phyloP scores from a whole-genome alignment of 2,113 vertebrate species.

The Vulpes vulpes region DNA sequence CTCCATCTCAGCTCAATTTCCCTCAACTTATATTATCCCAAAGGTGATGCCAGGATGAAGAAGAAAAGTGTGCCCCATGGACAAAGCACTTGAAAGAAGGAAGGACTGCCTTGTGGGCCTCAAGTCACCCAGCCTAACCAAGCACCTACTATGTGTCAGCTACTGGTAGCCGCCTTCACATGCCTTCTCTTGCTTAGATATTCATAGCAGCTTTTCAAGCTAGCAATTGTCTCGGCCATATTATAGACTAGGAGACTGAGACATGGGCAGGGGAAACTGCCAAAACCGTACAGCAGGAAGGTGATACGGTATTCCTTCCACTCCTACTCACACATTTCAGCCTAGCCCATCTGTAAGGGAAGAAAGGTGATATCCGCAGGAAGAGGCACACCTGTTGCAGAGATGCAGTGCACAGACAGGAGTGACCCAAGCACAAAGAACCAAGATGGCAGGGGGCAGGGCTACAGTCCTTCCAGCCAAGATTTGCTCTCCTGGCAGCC shows the following conservation, averaged over 20 bases:
- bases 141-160: not conserved
- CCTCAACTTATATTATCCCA: conserved; percentile 25
- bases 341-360: not conserved
- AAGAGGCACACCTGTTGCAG: not conserved
- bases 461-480: not conserved
- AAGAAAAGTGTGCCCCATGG: not conserved
- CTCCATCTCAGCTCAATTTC: not conserved
- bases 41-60: not conserved
- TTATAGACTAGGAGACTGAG: conserved; percentile 9
- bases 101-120: not conserved
- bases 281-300: not conserved
- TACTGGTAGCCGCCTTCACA: not conserved
- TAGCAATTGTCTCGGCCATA: not conserved
- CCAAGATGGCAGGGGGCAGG: not conserved
- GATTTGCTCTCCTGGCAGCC: not conserved
- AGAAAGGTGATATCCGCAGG: not conserved
- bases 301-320: not conserved
- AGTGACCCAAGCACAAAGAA: not conserved
- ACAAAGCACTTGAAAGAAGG: not conserved
- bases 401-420: not conserved
- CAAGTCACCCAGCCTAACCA: not conserved
- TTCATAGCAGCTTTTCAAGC: not conserved
- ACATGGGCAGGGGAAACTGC: not conserved
- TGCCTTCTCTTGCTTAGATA: not conserved
- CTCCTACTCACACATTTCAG: not conserved